These are phyloP conservation scores for Glandiceps talaboti DNA, from an alignment of 53 echinoderm and acorn worm genomes.

Conservation along the genomic window DNA sequence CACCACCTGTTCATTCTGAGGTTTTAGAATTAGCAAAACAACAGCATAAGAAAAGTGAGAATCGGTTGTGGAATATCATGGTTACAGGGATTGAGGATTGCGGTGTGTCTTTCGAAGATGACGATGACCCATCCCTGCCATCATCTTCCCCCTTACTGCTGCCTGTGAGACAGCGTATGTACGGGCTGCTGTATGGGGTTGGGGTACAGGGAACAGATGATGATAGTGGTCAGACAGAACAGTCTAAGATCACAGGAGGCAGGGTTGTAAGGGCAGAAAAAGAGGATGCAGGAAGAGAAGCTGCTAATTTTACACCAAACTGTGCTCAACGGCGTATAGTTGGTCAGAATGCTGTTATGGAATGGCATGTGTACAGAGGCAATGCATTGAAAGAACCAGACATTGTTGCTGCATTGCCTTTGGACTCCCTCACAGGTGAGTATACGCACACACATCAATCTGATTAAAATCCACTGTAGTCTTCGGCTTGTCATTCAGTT, in stretches of 20 bases:
- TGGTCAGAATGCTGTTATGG: slow-evolving; percentile 32
- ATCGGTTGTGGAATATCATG: neutral
- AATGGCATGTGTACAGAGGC: slow-evolving; percentile 29
- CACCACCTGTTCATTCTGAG: neutral
- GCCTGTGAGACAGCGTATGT: slow-evolving; percentile 36
- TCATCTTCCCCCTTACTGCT: slow-evolving; percentile 16
- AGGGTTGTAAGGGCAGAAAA: neutral
- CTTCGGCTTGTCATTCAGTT: too few species aligned
- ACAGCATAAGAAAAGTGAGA: neutral
- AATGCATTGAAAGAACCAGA: slow-evolving; percentile 29
- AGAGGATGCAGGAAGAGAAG: neutral
- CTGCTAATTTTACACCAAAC: too few species aligned
- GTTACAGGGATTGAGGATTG: neutral
- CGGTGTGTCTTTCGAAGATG: slow-evolving; percentile 38
- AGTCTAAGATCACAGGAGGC: neutral
- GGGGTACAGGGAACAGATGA: neutral
- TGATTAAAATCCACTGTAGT: too few species aligned
- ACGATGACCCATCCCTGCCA: slow-evolving; percentile 32
- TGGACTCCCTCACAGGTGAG: slow-evolving; percentile 25
- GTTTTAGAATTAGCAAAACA: neutral
- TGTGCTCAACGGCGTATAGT: neutral
- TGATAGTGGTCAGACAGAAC: neutral
- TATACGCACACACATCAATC: too few species aligned
- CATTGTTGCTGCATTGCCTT: slow-evolving; percentile 27
- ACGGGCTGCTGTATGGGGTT: slow-evolving; percentile 26